Evolutionary conservation across 2,888 invertebrate genomes (phyloP).

Genomic region (Alloplasta piceator): DNA sequence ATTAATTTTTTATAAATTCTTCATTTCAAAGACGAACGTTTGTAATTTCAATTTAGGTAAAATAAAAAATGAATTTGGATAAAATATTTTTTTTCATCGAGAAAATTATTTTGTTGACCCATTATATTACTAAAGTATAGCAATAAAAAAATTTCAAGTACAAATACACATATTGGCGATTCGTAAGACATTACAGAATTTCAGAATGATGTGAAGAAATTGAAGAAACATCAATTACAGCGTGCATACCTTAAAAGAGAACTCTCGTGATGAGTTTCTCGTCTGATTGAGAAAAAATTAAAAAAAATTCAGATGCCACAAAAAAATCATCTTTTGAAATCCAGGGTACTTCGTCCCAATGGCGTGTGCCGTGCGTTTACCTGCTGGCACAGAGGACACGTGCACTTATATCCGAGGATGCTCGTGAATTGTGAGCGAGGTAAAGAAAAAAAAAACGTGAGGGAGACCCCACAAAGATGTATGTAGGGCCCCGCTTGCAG

Average conservation of each 20-base stretch:
- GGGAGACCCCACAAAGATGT: slow-evolving; percentile 17
- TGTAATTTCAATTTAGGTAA: not conserved
- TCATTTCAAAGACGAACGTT: not conserved
- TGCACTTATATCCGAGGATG: slow-evolving; percentile 35
- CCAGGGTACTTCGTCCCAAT: not conserved
- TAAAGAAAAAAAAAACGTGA: slow-evolving; percentile 11
- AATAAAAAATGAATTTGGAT: too few species aligned
- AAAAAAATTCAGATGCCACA: too few species aligned
- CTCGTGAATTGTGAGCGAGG: not conserved
- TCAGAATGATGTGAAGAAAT: too few species aligned
- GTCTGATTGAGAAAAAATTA: too few species aligned
- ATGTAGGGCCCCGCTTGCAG: slow-evolving; percentile 37
- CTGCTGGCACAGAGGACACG: slow-evolving; percentile 54
- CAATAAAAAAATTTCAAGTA: not conserved
- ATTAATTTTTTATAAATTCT: too few species aligned
- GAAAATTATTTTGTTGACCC: not conserved
- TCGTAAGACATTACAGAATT: too few species aligned
- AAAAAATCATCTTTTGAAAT: too few species aligned
- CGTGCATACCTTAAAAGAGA: too few species aligned
- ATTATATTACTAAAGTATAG: not conserved
- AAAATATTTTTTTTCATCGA: too few species aligned
- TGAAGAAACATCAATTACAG: too few species aligned
- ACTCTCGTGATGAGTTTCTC: too few species aligned
- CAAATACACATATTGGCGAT: too few species aligned
- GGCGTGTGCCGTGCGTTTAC: slow-evolving; percentile 62